phyloP scores from a whole-genome alignment of 2,113 vertebrate genomes.

The Panthera tigris region DNA sequence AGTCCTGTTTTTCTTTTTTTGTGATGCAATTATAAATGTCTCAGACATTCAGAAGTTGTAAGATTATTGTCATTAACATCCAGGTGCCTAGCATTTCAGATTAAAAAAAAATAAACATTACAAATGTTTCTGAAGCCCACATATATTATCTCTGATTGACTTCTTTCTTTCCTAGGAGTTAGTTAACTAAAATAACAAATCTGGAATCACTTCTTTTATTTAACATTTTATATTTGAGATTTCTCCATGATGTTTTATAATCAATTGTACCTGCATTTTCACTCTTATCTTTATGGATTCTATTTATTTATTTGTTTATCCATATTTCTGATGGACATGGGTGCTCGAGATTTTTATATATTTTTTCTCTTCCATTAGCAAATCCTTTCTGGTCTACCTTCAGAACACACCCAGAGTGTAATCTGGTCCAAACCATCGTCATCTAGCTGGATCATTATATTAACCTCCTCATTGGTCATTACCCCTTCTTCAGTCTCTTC shows the following conservation, averaged over 20 bases:
- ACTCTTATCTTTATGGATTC: neutral
- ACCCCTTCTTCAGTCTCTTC: neutral
- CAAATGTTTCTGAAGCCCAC: neutral
- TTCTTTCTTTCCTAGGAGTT: neutral
- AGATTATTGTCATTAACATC: neutral
- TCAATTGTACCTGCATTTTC: neutral
- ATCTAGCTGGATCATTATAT: neutral
- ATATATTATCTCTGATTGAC: neutral
- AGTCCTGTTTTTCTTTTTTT: neutral
- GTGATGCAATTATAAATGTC: neutral
- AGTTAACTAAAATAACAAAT: neutral
- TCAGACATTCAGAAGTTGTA: neutral
- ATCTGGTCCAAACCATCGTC: neutral
- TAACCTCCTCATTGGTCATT: neutral
- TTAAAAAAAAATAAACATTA: neutral
- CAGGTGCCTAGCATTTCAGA: neutral
- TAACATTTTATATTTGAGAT: neutral
- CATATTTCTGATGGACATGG: neutral
- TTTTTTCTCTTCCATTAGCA: neutral
- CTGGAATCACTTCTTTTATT: neutral
- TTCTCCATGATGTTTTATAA: neutral
- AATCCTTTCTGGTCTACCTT: neutral
- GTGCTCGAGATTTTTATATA: neutral
- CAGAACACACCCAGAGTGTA: neutral
- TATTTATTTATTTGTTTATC: neutral